These are phyloP conservation scores for Prunella himalayana DNA, from an alignment of 2,113 vertebrate genomes.

Conservation along the genomic window DNA sequence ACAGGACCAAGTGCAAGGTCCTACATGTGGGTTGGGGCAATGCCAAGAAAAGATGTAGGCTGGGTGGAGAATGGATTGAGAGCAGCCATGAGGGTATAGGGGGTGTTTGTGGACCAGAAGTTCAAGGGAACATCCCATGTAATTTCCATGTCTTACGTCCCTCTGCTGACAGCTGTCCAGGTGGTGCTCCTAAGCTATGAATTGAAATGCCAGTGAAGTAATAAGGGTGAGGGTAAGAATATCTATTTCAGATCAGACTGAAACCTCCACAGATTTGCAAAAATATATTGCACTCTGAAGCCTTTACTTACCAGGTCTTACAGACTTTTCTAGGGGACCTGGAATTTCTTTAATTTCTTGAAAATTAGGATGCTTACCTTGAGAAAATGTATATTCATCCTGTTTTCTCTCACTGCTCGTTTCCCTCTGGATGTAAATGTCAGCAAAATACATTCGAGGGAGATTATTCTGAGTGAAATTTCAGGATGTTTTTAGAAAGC, in stretches of 20 bases:
- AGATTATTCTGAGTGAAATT: not conserved
- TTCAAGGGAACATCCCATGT: not conserved
- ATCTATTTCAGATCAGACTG: not conserved
- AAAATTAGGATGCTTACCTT: not conserved
- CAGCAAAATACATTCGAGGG: not conserved
- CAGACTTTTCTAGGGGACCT: not conserved
- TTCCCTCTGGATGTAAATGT: not conserved
- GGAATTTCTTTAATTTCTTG: not conserved
- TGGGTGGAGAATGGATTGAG: not conserved
- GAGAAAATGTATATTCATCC: not conserved
- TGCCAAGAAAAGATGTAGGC: not conserved
- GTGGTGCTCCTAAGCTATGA: not conserved
- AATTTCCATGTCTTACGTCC: not conserved
- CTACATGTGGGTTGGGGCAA: rapidly evolving
- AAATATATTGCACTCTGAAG: not conserved
- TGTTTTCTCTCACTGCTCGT: not conserved
- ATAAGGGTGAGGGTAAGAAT: not conserved
- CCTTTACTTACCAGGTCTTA: not conserved
- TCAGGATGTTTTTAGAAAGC: not conserved
- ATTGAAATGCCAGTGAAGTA: not conserved
- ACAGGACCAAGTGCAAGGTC: not conserved
- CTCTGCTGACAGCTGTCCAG: not conserved
- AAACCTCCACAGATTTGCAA: not conserved
- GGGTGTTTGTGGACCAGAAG: not conserved
- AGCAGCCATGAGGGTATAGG: not conserved